Percentiles rank a stretch among this genome's conserved stretches.
phyloP scores from a whole-genome alignment of 2,888 invertebrate genomes.

The Amblyjoppa proteus region DNA sequence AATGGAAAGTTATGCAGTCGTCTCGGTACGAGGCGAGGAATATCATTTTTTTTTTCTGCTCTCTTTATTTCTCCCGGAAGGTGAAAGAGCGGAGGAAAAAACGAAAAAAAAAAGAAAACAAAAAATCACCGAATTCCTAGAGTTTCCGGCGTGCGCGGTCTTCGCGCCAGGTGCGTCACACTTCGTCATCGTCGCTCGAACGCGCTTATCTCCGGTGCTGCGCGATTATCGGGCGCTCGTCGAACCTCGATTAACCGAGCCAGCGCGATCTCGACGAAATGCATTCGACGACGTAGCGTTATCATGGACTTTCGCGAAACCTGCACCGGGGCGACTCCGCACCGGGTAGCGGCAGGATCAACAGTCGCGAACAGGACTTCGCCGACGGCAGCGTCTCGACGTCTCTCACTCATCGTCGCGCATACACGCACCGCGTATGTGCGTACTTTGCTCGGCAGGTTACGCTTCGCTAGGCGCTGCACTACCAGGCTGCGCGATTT shows the following conservation, averaged over 20 bases:
- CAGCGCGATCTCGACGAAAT: no score
- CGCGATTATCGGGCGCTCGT: slow-evolving; percentile 18
- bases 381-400: slow-evolving; percentile 6
- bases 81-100: neutral
- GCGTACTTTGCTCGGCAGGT: slow-evolving; percentile 9
- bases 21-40: slow-evolving; percentile 19
- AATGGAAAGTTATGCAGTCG: slow-evolving; percentile 30
- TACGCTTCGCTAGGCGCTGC: slow-evolving; percentile 18
- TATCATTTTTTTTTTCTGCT: slow-evolving; percentile 26
- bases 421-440: neutral
- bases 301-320: neutral
- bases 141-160: neutral
- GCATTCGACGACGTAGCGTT: slow-evolving; percentile 7
- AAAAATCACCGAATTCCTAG: neutral
- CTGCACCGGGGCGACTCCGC: neutral
- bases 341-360: slow-evolving; percentile 1
- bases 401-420: slow-evolving; percentile 25
- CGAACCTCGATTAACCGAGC: neutral
- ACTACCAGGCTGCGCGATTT: slow-evolving; percentile 6
- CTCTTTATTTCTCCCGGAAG: slow-evolving; percentile 25
- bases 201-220: slow-evolving; percentile 29
- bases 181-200: neutral
- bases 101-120: slow-evolving; percentile 11
- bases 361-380: slow-evolving; percentile 29
- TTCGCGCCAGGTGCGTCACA: slow-evolving; percentile 32